Evolutionary conservation across 2,888 invertebrate species (phyloP).

Genomic region (Oegoconia quadripuncta): DNA sequence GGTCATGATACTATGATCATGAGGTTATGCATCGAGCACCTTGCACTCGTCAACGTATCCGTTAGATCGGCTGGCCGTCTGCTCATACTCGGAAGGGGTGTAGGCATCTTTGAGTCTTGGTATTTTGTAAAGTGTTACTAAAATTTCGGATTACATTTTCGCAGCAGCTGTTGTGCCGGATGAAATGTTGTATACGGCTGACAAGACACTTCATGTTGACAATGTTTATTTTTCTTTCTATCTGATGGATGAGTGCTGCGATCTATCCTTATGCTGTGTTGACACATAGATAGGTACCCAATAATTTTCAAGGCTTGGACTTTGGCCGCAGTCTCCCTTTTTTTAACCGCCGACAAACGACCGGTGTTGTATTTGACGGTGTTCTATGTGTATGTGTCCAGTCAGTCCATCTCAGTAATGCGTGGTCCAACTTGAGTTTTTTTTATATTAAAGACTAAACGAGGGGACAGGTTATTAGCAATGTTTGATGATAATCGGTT

Average conservation of each 20-base stretch:
- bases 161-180: neutral
- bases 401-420: too few relatives aligned
- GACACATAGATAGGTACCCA: too few relatives aligned
- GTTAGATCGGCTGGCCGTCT: constrained; percentile 31
- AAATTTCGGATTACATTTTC: constrained; percentile 36
- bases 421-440: too few relatives aligned
- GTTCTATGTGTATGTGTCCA: too few relatives aligned
- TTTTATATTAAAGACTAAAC: too few relatives aligned
- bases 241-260: neutral
- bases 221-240: neutral
- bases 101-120: constrained; percentile 54
- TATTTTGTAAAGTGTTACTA: constrained; percentile 34
- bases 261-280: too few relatives aligned
- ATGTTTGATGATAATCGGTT: too few relatives aligned
- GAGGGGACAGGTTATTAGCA: too few relatives aligned
- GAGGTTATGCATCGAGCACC: constrained; percentile 36
- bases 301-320: too few relatives aligned
- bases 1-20: constrained; percentile 59
- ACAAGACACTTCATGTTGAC: neutral
- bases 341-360: too few relatives aligned
- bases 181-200: neutral
- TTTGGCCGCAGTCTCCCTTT: too few relatives aligned
- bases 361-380: too few relatives aligned
- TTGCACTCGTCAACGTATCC: constrained; percentile 29
- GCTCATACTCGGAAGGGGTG: constrained; percentile 34